Evolutionary conservation across 2,888 invertebrate genomes (phyloP).

Genomic region (Parnassius orleans): DNA sequence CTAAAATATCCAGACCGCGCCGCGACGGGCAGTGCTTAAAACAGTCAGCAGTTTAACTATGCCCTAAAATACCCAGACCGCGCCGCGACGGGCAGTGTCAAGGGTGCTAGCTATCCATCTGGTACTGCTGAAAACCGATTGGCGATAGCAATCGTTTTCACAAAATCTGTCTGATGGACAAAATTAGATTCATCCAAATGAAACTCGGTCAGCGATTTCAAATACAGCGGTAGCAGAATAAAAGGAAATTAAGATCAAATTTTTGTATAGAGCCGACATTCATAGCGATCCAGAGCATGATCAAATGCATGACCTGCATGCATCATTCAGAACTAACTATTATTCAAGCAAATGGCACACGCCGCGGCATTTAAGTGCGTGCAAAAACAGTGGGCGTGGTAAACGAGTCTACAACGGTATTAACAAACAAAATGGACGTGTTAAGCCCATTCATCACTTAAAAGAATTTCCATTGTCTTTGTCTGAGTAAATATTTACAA

Average conservation of each 20-base stretch:
- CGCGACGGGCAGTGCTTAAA: too few relatives aligned
- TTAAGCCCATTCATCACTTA: conserved; percentile 7
- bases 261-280: conserved; percentile 6
- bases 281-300: not conserved
- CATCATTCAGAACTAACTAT: conserved; percentile 7
- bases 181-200: too few relatives aligned
- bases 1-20: too few relatives aligned
- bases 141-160: too few relatives aligned
- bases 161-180: too few relatives aligned
- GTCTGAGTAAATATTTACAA: conserved; percentile 12
- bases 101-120: too few relatives aligned
- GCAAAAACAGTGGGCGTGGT: conserved; percentile 1
- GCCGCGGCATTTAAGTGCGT: not conserved
- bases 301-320: conserved; percentile 2
- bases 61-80: too few relatives aligned
- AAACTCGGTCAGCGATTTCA: too few relatives aligned
- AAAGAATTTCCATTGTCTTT: conserved; percentile 11
- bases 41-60: too few relatives aligned
- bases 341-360: conserved; percentile 4
- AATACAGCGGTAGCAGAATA: too few relatives aligned
- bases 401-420: not conserved
- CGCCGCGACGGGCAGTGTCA: too few relatives aligned
- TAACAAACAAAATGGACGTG: conserved; percentile 11
- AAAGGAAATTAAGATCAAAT: not conserved
- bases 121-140: too few relatives aligned